phyloP scores from a whole-genome alignment of 2,888 invertebrate genomes.

The Salpingus planirostris region DNA sequence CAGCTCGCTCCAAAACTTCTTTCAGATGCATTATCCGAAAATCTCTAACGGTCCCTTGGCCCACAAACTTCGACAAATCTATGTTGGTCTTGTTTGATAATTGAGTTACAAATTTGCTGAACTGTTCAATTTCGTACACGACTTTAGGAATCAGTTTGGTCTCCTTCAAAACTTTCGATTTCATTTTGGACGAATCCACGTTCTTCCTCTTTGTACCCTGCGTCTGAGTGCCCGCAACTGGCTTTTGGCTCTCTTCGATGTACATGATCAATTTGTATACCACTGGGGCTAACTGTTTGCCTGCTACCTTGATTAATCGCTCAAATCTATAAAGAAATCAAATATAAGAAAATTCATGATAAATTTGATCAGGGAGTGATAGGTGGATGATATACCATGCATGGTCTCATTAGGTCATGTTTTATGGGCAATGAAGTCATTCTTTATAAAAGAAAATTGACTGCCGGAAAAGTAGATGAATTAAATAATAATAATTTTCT shows the following conservation, averaged over 20 bases:
- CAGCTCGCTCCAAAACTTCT: conserved; percentile 43
- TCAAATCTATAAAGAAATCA: conserved; percentile 46
- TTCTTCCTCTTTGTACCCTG: conserved; percentile 29
- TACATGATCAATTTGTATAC: conserved; percentile 51
- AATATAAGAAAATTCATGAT: background rate
- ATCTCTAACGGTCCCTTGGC: conserved; percentile 55
- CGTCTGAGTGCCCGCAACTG: conserved; percentile 23
- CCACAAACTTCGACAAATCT: conserved; percentile 46
- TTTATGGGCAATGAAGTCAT: too few species aligned
- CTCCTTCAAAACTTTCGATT: conserved; percentile 50
- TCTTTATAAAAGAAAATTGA: too few species aligned
- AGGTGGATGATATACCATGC: too few species aligned
- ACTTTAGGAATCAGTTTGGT: conserved; percentile 56
- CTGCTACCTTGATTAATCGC: conserved; percentile 48
- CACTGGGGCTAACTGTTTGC: conserved; percentile 49
- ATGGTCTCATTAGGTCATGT: too few species aligned
- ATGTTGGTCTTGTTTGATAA: conserved; percentile 54
- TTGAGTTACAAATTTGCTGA: conserved; percentile 49
- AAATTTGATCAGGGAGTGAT: too few species aligned
- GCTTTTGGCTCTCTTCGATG: conserved; percentile 46
- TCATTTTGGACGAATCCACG: conserved; percentile 28
- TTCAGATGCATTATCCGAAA: conserved; percentile 48
- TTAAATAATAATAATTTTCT: too few species aligned
- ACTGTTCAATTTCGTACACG: conserved; percentile 56
- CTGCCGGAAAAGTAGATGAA: too few species aligned